phyloP scores from a whole-genome alignment of 1,140 invertebrate species.

The Cyclargus thomasi region DNA sequence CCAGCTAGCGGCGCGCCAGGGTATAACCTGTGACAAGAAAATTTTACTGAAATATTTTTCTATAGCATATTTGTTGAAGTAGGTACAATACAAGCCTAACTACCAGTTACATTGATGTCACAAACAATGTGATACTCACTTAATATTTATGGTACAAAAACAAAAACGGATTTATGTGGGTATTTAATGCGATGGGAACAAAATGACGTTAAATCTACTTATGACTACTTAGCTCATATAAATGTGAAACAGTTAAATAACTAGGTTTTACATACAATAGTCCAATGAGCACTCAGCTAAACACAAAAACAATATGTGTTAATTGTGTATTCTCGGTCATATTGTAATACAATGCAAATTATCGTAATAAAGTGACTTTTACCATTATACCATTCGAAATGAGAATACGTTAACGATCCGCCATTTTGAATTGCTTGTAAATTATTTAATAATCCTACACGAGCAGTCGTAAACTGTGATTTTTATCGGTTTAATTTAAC shows the following conservation, averaged over 20 bases:
- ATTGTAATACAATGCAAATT: slow-evolving; percentile 4
- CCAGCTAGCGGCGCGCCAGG: slow-evolving; percentile 58
- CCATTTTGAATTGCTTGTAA: slow-evolving; percentile 13
- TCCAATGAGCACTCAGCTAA: slow-evolving; percentile 5
- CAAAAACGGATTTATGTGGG: slow-evolving; percentile 4
- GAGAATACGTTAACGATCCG: not conserved
- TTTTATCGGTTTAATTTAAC: not conserved
- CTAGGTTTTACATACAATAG: slow-evolving; percentile 3
- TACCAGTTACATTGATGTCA: no score
- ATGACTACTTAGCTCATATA: slow-evolving; percentile 2
- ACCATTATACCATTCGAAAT: not conserved
- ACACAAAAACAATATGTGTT: slow-evolving; percentile 6
- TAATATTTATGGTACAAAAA: not conserved
- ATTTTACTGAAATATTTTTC: not conserved
- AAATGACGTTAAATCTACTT: not conserved
- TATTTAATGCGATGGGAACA: not conserved
- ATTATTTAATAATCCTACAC: not conserved
- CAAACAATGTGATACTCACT: no score
- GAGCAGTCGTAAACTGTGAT: slow-evolving; percentile 2
- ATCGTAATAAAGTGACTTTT: slow-evolving; percentile 7
- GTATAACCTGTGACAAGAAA: slow-evolving; percentile 49
- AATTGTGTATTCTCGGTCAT: slow-evolving; percentile 12
- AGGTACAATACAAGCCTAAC: no score
- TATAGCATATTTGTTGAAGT: no score
- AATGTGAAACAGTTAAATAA: slow-evolving; percentile 4